Base-by-base conservation (phyloP, 2,888 invertebrate genomes). In the Apamea anceps region DNA sequence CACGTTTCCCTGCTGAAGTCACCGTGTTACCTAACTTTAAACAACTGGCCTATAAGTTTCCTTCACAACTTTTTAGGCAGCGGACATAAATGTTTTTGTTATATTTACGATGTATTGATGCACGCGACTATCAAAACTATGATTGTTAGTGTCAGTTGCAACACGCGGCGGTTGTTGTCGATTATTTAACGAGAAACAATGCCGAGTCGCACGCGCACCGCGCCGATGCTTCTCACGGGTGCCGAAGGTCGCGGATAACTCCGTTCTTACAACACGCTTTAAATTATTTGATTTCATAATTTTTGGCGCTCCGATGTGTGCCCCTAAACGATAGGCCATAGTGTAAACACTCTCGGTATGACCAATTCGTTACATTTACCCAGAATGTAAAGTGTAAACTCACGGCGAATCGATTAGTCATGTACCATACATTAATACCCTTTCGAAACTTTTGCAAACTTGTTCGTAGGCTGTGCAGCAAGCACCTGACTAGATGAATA, bases 261-360 rank as follows among this genome's bases (percentile, higher is more conserved):
- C 92, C 88, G 92, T 90, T 93, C 94, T 96, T 96, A 95, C 96
- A 95, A 96, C 96, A 96, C 94, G 93, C 92, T 95, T 95, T 94
- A 95, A 96, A 96, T 96, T 95, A 96, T 96, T 95, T 95, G 93
- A 94, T 96, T 96, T 96, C 96, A 95, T 95, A 96, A 96, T 89
- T 92, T 84, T 93, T 92, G 87, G 90, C 92, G 92, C 93, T 93
- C 92, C 90, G 90, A 92, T 94, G 93, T 93, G 90, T 91, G 92
- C 91, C 91, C 92, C 91, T 91, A 93, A 90, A 91, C 85, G 83
- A 87, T 87, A 79, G 80, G 68, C 85, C 84, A 81, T 65, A 84
- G 57, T 84, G 79, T 86, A 89, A 86, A 87, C 82, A 84, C 84
- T 84, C 51, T 72, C 63, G 66, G 79, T 79, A 62, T 76, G 74